Evolutionary conservation across 1,140 invertebrate species (phyloP).

Genomic region (Homalodisca vitripennis): DNA sequence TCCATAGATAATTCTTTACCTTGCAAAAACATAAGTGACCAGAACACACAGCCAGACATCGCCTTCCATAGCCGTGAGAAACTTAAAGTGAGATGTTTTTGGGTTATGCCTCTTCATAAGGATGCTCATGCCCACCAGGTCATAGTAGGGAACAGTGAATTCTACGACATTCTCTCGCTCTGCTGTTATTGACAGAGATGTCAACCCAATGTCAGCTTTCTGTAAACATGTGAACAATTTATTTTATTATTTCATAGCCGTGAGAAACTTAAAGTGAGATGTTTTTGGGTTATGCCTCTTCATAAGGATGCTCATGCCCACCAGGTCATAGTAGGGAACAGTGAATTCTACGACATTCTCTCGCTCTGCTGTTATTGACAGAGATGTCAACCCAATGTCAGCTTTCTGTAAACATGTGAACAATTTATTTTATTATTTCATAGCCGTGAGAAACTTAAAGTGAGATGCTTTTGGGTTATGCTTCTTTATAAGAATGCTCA

Average conservation of each 20-base stretch:
- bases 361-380: conserved; percentile 89
- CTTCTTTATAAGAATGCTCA: conserved; percentile 86
- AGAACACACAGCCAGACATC: conserved; percentile 96
- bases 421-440: conserved; percentile 57
- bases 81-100: conserved; percentile 90
- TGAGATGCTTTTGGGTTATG: conserved; percentile 77
- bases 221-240: conserved; percentile 35
- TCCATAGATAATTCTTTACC: too few species aligned
- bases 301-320: conserved; percentile 91
- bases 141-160: conserved; percentile 93
- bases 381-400: conserved; percentile 75
- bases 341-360: conserved; percentile 95
- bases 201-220: conserved; percentile 85
- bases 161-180: conserved; percentile 94
- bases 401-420: conserved; percentile 56
- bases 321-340: conserved; percentile 91
- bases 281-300: conserved; percentile 73
- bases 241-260: conserved; percentile 71
- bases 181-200: conserved; percentile 87
- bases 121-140: conserved; percentile 90
- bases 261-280: conserved; percentile 94
- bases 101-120: conserved; percentile 78
- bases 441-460: conserved; percentile 94
- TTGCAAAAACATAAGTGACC: conserved; percentile 91
- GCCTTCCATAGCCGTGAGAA: conserved; percentile 91